phyloP scores from a whole-genome alignment of 2,797 vertebrate species.

The Jordanella pulchra region DNA sequence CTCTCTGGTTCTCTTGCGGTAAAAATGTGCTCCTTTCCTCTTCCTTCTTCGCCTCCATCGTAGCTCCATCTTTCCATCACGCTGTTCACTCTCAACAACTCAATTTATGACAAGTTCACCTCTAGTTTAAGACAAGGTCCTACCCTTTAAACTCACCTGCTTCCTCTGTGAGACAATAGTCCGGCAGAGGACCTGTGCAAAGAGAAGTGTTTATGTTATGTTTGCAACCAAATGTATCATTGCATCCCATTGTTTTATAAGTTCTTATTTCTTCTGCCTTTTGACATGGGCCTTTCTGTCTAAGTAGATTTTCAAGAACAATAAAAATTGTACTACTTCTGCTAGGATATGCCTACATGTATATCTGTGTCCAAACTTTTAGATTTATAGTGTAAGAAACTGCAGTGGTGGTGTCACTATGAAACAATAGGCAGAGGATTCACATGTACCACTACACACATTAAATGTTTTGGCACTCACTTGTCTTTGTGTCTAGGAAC shows the following conservation, averaged over 20 bases:
- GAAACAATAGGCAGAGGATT: constrained; percentile 85
- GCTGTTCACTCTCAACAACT: constrained; percentile 34
- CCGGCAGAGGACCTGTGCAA: constrained; percentile 44
- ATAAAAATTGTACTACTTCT: not conserved
- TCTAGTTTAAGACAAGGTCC: constrained; percentile 51
- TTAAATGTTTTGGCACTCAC: constrained; percentile 27
- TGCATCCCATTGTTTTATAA: not conserved
- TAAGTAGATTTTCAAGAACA: not conserved
- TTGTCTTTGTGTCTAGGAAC: constrained; percentile 45
- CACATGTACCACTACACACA: constrained; percentile 44
- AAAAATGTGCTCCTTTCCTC: constrained; percentile 24
- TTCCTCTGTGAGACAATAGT: constrained; percentile 82
- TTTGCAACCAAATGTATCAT: constrained; percentile 3
- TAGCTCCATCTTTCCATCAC: constrained; percentile 30
- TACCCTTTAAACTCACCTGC: constrained; percentile 51
- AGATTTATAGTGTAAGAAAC: constrained; percentile 90
- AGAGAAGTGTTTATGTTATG: constrained; percentile 12
- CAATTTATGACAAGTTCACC: constrained; percentile 28
- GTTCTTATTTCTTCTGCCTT: not conserved
- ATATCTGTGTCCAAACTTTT: constrained; percentile 26
- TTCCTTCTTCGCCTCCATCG: constrained; percentile 27
- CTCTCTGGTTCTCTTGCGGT: constrained; percentile 8
- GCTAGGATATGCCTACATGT: not conserved
- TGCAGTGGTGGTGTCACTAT: constrained; percentile 68
- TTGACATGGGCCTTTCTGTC: not conserved